A percentile compares a stretch with the other conserved stretches of the same genome.
phyloP scores from a whole-genome alignment of 2,113 vertebrate genomes.

The Hirundichthys speculiger region DNA sequence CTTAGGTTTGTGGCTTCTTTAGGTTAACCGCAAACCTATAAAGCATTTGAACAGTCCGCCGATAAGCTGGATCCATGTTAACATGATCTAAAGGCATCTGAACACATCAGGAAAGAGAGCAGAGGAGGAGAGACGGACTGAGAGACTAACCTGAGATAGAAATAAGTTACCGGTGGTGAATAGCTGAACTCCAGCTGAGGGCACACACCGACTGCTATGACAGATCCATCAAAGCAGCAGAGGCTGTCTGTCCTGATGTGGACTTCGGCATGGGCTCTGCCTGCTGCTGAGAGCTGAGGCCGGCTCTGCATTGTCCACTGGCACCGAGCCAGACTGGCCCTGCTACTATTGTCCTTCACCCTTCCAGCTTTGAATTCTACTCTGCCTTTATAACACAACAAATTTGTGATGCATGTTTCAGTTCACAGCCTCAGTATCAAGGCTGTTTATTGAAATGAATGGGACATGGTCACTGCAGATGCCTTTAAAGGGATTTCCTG shows the following conservation, averaged over 20 bases:
- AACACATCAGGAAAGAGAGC: conserved; percentile 3
- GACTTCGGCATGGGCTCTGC: conserved; percentile 67
- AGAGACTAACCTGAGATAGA: conserved; percentile 21
- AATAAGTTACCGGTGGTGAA: conserved; percentile 59
- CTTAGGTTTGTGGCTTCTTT: background rate
- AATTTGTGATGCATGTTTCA: conserved; percentile 60
- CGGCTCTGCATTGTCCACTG: conserved; percentile 69
- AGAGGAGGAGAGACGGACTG: conserved; percentile 14
- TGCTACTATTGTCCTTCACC: conserved; percentile 79
- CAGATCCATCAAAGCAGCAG: conserved; percentile 80
- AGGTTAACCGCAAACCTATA: conserved; percentile 3
- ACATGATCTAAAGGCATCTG: conserved; percentile 29
- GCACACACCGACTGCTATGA: conserved; percentile 72
- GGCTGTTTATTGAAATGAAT: conserved; percentile 19
- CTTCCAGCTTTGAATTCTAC: conserved; percentile 66
- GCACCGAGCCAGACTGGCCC: conserved; percentile 74
- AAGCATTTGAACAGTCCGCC: no score
- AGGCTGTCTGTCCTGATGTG: conserved; percentile 78
- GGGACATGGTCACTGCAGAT: conserved; percentile 13
- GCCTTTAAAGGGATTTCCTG: conserved; percentile 9
- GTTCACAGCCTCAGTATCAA: background rate
- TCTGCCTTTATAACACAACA: conserved; percentile 76
- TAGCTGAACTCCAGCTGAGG: conserved; percentile 74
- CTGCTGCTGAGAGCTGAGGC: conserved; percentile 63
- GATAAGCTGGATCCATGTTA: background rate